Evolutionary conservation across 2,113 vertebrate species (phyloP), one percentile per base, ranked within the genome.

Genomic region (Puntigrus tetrazona): DNA sequence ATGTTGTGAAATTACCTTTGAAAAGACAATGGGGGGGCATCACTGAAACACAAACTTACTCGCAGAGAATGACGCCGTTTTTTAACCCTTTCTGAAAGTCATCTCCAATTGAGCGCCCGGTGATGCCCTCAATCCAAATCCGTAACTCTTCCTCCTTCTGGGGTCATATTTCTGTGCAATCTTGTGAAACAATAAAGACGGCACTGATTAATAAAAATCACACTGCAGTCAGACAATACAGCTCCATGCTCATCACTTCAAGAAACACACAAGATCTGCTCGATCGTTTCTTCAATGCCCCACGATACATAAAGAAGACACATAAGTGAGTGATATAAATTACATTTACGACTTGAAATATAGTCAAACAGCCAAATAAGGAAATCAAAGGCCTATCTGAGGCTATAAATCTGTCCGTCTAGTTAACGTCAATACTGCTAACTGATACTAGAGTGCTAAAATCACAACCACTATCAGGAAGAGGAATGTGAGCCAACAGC

Each of bases 81-180:
- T 97, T 97, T 87, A 99, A 93, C 20, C 97, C 96, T 88, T 96
- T 96, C 94, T 99, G 97, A 91, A 99, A 99, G 89, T 99, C 97
- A 0, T 95, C 91, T 13, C 96, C 97, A 0, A 99, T 96, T 41
- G 92, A 7, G 8, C 88, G 86, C 18, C 96, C 96, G 0, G 97
- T 98, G 78, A 96, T 87, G 0, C 93, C 96, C 84, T 98, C 96
- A 0, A 99, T 99, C 97, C 97, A 99, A 4, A 92, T 69, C 79
- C 95, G 91, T 79, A 99, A 94, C 88, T 99, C 97, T 0, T 93
- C 95, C 87, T 99, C 97, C 81, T 95, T 97, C 92, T 97, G 96
- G 0, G 86, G 88, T 99, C 97, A 0, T 99, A 99, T 76, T 99
- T 99, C 92, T 96, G 96, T 57, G 95, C 96, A 0, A 98, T 97